Evolutionary conservation across 1,140 invertebrate species (phyloP).

Genomic region (Eurosta solidaginis): DNA sequence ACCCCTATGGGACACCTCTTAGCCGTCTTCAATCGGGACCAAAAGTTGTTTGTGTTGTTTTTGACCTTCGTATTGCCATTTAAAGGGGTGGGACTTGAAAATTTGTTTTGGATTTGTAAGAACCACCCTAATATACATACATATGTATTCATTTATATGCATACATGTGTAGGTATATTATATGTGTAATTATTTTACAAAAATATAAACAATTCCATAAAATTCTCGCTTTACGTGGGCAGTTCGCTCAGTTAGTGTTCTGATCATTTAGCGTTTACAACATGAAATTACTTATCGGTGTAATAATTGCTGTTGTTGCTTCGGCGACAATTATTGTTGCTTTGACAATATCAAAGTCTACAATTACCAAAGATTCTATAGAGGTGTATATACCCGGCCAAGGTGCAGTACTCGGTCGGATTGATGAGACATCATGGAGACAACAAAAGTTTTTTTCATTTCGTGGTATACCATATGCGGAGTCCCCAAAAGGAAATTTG

Average conservation of each 20-base stretch:
- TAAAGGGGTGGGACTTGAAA: no score
- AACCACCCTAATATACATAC: no score
- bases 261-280: not conserved
- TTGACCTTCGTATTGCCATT: no score
- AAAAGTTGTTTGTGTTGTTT: no score
- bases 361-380: slow-evolving; percentile 12
- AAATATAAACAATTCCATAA: no score
- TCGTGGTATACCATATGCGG: slow-evolving; percentile 55
- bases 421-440: slow-evolving; percentile 48
- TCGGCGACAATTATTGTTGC: not conserved
- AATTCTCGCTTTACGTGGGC: not conserved
- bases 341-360: not conserved
- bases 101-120: no score
- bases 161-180: no score
- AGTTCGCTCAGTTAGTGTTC: not conserved
- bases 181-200: no score
- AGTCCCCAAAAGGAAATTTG: slow-evolving; percentile 44
- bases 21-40: no score
- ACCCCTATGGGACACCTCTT: no score
- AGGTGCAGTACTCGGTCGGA: slow-evolving; percentile 60
- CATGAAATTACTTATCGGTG: not conserved
- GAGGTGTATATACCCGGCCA: slow-evolving; percentile 57
- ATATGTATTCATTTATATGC: no score
- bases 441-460: slow-evolving; percentile 51
- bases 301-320: no score